Evolutionary conservation across 1,140 invertebrate species (phyloP).

Genomic region (Apocrypta bakeri): DNA sequence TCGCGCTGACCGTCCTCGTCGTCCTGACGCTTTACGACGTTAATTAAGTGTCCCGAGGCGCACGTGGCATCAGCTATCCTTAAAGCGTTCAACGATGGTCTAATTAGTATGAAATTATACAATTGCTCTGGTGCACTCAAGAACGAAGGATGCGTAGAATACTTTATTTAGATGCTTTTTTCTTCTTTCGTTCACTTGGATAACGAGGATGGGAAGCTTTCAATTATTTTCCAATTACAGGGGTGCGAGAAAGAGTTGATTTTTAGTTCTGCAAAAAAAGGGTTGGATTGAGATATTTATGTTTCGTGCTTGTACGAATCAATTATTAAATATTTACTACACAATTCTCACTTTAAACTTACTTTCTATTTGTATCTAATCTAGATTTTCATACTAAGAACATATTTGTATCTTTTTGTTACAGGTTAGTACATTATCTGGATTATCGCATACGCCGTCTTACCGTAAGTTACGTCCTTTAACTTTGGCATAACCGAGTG

Average conservation of each 20-base stretch:
- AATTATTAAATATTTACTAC: neutral
- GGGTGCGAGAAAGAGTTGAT: too few relatives aligned
- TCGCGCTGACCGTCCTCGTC: neutral
- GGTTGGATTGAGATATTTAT: neutral
- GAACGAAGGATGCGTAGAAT: neutral
- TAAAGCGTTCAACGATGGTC: neutral
- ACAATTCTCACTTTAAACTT: neutral
- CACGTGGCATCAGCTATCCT: neutral
- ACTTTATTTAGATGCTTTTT: neutral
- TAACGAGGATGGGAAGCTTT: neutral
- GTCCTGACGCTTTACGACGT: neutral
- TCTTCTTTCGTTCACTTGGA: neutral
- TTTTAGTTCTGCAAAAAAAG: neutral
- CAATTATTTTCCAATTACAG: neutral
- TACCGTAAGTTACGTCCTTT: neutral
- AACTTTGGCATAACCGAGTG: too few relatives aligned
- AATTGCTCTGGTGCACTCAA: conserved; percentile 4
- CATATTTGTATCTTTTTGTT: neutral
- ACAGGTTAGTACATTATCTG: neutral
- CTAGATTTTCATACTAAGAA: neutral
- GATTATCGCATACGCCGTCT: neutral
- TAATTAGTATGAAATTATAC: conserved; percentile 13
- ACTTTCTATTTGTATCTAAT: neutral
- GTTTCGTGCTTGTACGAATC: neutral
- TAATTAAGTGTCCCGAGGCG: conserved; percentile 19